Base-by-base conservation (phyloP, 1,140 invertebrate genomes). In the Drosophila pandora region DNA sequence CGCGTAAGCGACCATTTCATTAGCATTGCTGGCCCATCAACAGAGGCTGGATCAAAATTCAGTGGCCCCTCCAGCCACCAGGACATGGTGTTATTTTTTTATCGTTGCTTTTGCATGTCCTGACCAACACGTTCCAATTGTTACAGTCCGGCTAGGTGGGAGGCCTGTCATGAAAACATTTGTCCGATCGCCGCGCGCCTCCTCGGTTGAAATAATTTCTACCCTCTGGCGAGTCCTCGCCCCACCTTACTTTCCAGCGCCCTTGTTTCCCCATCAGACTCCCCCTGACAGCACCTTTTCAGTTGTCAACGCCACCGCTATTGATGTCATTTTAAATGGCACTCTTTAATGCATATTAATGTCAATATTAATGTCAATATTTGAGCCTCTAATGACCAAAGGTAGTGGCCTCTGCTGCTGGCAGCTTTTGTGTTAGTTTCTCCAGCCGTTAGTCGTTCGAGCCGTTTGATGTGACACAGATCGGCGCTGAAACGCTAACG, bases 281-380 rank as follows among this genome's bases (percentile, higher is more conserved):
- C 22, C 32, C 60, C 55, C 39, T 17, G 17, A 13, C 8, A 21
- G 8, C 53, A 21, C 62, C 55, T 41, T 43, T 69, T 65, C 47
- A 74, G 58, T 62, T 71, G 76, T 76, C 80, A 72, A 52, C 67
- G 79, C 72, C 53, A 57, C 71, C 62, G 47, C 57, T 69, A 82
- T 88, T 83, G 79, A 83, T 87, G 83, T 88, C 83, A 62, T 70
- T 83, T 88, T 87, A 83, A 83, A 83, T 76, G 70, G 76, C 54
- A 76, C 62, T 70, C 78, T 61, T 84, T 88, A 87, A 87, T 87
- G 83, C 83, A 88, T 87, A 87, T 87, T 87, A 87, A 87, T 88
- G 82, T 85, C 81, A 85, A 87, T 87, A 85, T 85, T 85, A 79
- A 87, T 87, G 82, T 79, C 82, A 87, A 87, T 87, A 88, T 87